phyloP scores from a whole-genome alignment of 2,113 vertebrate species.

The Corythaeola cristata region DNA sequence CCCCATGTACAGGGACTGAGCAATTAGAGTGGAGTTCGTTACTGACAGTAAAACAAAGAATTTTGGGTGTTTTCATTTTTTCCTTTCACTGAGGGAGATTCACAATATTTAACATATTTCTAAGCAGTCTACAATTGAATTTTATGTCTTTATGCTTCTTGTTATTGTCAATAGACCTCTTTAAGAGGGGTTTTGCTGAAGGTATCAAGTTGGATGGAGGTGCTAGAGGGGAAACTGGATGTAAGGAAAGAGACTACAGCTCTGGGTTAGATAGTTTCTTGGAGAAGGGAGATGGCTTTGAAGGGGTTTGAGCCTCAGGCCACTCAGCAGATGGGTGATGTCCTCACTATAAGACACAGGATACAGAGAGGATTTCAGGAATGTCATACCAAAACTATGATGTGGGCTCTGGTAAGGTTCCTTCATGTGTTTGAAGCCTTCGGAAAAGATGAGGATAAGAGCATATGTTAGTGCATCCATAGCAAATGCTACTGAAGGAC shows the following conservation, averaged over 20 bases:
- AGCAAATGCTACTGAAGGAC: neutral
- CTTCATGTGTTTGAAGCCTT: neutral
- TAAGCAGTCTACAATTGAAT: neutral
- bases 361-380: neutral
- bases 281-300: neutral
- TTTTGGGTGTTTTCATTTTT: neutral
- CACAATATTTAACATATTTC: neutral
- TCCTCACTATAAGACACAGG: neutral
- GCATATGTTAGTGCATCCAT: neutral
- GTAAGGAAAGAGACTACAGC: neutral
- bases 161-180: rapidly evolving
- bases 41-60: neutral
- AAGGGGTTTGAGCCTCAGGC: neutral
- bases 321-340: neutral
- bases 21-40: neutral
- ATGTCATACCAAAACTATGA: neutral
- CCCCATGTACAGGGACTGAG: no score
- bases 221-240: neutral
- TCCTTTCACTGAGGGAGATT: neutral
- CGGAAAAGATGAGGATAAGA: neutral
- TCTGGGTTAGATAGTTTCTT: neutral
- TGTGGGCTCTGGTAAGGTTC: neutral
- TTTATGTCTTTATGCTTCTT: neutral
- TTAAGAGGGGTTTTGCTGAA: neutral
- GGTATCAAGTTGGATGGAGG: neutral